Evolutionary conservation across 2,113 vertebrate species (phyloP).

Genomic region (Dipodomys stephensi): DNA sequence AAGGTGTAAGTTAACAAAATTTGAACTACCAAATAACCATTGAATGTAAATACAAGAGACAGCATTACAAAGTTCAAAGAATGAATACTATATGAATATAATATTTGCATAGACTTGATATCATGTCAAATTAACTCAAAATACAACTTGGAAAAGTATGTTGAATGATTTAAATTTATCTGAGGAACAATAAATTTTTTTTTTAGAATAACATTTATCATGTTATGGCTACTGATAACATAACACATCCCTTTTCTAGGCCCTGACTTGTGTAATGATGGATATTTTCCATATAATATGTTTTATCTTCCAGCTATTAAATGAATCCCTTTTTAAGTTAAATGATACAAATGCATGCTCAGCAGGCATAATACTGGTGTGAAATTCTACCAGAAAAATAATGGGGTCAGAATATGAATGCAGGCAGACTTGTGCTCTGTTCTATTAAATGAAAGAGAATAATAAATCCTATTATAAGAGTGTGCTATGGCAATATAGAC

Average conservation of each 20-base stretch:
- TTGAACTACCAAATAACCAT: background rate
- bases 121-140: background rate
- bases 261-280: background rate
- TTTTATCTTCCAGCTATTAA: background rate
- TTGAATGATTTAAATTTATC: background rate
- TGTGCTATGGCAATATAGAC: background rate
- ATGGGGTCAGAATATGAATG: background rate
- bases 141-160: background rate
- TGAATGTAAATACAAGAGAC: background rate
- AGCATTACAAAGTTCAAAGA: background rate
- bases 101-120: background rate
- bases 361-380: background rate
- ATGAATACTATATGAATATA: background rate
- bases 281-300: background rate
- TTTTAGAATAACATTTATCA: background rate
- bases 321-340: background rate
- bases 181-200: background rate
- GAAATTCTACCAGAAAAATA: background rate
- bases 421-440: background rate
- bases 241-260: background rate
- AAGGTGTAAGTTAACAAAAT: background rate
- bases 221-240: background rate
- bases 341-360: background rate
- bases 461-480: background rate
- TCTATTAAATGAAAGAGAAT: conserved; percentile 1